phyloP scores from a whole-genome alignment of 1,140 invertebrate genomes.

The Drosophila varians region DNA sequence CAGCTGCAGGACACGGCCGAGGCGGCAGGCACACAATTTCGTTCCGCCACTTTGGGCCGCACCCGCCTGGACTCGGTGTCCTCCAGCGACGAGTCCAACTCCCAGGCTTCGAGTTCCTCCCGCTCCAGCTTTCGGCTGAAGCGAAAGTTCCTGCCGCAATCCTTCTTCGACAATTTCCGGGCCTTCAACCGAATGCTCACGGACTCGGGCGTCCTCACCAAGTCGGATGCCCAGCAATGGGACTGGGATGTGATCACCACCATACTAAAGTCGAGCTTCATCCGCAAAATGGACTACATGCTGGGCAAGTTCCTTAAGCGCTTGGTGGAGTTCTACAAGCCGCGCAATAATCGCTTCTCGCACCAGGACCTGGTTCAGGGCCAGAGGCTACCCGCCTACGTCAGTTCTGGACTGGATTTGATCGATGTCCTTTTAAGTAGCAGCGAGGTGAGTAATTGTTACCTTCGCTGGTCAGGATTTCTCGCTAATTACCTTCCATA shows the following conservation, averaged over 20 bases:
- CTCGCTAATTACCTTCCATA: no score
- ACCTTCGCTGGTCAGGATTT: conserved; percentile 56
- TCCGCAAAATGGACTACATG: conserved; percentile 89
- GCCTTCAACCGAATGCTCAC: conserved; percentile 88
- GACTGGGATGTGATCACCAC: conserved; percentile 93
- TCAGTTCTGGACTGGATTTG: conserved; percentile 90
- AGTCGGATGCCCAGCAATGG: conserved; percentile 90
- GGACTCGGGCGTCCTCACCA: conserved; percentile 90
- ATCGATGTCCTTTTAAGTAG: conserved; percentile 88
- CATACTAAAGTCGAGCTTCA: conserved; percentile 86
- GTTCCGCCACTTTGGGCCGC: conserved; percentile 50
- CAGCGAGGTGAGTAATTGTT: conserved; percentile 80
- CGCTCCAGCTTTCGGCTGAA: conserved; percentile 77
- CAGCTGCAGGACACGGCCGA: conserved; percentile 48
- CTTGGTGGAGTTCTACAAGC: conserved; percentile 93
- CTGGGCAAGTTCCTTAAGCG: conserved; percentile 91
- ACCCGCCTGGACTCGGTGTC: conserved; percentile 74
- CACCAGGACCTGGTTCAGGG: conserved; percentile 86
- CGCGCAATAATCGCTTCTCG: conserved; percentile 93
- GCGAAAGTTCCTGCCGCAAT: conserved; percentile 69
- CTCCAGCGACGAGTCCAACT: conserved; percentile 76
- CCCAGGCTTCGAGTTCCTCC: conserved; percentile 63
- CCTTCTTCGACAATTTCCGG: conserved; percentile 83
- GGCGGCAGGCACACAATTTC: conserved; percentile 14
- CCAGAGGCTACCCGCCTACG: conserved; percentile 86